A percentile compares a stretch with the other conserved stretches of the same genome.
phyloP scores from a whole-genome alignment of 2,113 vertebrate genomes.

The Turnix velox region DNA sequence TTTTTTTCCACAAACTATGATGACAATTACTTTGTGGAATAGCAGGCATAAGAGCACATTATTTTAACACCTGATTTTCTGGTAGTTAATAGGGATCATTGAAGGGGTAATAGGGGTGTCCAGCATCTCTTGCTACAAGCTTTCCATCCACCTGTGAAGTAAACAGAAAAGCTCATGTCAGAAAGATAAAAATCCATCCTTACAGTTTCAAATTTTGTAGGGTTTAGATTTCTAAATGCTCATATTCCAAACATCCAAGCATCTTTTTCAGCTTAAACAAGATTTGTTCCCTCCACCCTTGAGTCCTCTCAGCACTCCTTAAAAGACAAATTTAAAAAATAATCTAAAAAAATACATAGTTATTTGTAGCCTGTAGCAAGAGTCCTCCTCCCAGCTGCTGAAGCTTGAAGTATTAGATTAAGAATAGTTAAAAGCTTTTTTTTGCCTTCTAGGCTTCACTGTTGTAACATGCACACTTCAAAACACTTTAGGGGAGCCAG shows the following conservation, averaged over 20 bases:
- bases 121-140: slow-evolving; percentile 86
- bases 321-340: background rate
- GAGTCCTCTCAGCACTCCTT: background rate
- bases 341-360: background rate
- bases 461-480: background rate
- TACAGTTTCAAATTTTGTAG: background rate
- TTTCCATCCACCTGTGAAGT: slow-evolving; percentile 84
- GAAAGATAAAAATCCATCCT: background rate
- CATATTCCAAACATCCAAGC: background rate
- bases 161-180: slow-evolving; percentile 25
- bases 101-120: slow-evolving; percentile 91
- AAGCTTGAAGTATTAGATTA: background rate
- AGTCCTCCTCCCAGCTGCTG: background rate
- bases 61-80: background rate
- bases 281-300: background rate
- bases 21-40: background rate
- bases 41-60: background rate
- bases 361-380: background rate
- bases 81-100: slow-evolving; percentile 85
- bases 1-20: background rate
- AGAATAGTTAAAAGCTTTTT: background rate
- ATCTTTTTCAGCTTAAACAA: background rate
- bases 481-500: background rate
- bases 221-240: background rate
- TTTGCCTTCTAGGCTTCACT: background rate